Percentiles rank a stretch among this genome's conserved stretches.
phyloP scores from a whole-genome alignment of 2,113 vertebrate species.

The Synchiropus splendidus region DNA sequence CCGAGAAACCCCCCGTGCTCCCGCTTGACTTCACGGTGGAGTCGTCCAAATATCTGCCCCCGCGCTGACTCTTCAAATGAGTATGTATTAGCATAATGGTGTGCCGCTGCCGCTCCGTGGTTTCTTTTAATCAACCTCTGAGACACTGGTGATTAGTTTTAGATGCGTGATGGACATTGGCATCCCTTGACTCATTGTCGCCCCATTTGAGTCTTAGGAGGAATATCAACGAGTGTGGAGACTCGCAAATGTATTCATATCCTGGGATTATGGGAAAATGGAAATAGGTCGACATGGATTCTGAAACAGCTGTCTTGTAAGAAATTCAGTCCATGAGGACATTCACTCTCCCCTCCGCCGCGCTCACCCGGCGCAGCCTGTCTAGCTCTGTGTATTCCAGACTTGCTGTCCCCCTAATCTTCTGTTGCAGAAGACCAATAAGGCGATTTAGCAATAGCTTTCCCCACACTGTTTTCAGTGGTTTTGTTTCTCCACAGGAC shows the following conservation, averaged over 20 bases:
- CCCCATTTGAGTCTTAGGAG: conserved; percentile 24
- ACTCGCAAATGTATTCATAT: conserved; percentile 13
- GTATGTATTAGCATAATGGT: conserved; percentile 62
- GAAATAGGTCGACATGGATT: conserved; percentile 15
- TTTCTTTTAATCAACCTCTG: conserved; percentile 63
- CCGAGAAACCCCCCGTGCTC: conserved; percentile 37
- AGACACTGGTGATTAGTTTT: conserved; percentile 59
- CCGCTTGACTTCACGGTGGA: conserved; percentile 16
- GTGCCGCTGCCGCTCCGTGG: conserved; percentile 47
- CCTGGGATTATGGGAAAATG: conserved; percentile 10
- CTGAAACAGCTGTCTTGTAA: conserved; percentile 15
- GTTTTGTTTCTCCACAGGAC: conserved; percentile 55
- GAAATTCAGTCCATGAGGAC: conserved; percentile 1
- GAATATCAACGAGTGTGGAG: conserved; percentile 20
- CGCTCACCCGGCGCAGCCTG: conserved; percentile 14
- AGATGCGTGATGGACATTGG: conserved; percentile 49
- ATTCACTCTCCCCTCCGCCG: not conserved
- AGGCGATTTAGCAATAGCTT: conserved; percentile 40
- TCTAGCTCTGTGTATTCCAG: conserved; percentile 12
- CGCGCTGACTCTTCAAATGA: conserved; percentile 52
- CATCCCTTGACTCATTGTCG: conserved; percentile 21
- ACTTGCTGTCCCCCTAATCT: conserved; percentile 43
- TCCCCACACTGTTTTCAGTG: conserved; percentile 32
- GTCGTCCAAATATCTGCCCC: conserved; percentile 35
- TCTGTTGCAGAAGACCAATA: conserved; percentile 8